These are phyloP conservation scores for Meliscaeva auricollis DNA, from an alignment of 2,888 invertebrate species.

Conservation along the genomic window DNA sequence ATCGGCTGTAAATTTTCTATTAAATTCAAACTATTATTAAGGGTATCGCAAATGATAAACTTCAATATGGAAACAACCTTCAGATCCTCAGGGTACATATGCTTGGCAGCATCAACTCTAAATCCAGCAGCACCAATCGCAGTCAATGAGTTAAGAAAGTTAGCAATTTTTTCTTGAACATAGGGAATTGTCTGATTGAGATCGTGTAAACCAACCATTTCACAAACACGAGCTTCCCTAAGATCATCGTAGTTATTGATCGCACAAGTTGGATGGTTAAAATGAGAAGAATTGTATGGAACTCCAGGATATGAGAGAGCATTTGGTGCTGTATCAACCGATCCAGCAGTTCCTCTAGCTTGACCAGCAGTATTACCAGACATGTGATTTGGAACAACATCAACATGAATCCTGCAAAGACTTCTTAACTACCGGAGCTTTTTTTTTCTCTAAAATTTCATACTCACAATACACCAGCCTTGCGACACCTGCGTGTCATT, in stretches of 20 bases:
- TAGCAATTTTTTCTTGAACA: conserved; percentile 84
- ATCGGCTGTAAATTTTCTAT: conserved; percentile 59
- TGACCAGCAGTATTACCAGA: conserved; percentile 65
- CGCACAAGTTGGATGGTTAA: conserved; percentile 84
- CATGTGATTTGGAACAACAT: conserved; percentile 92
- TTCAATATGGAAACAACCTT: conserved; percentile 80
- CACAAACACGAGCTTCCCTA: conserved; percentile 84
- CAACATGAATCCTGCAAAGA: conserved; percentile 87
- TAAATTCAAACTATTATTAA: background rate
- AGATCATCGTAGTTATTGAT: conserved; percentile 85
- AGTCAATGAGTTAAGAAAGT: conserved; percentile 85
- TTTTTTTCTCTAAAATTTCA: background rate
- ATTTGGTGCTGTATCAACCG: conserved; percentile 84
- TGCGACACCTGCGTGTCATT: conserved; percentile 91
- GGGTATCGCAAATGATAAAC: background rate
- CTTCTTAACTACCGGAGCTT: background rate
- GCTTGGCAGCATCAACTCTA: conserved; percentile 85
- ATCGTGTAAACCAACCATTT: conserved; percentile 84
- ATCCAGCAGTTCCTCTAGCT: conserved; percentile 78
- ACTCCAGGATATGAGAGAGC: conserved; percentile 85
- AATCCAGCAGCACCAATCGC: conserved; percentile 86
- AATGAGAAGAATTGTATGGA: conserved; percentile 86
- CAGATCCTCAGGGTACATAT: conserved; percentile 86
- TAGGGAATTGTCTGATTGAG: conserved; percentile 84
- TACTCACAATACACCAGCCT: conserved; percentile 86